Evolutionary conservation across 2,113 vertebrate species (phyloP).

Genomic region (Neopipo cinnamomea): DNA sequence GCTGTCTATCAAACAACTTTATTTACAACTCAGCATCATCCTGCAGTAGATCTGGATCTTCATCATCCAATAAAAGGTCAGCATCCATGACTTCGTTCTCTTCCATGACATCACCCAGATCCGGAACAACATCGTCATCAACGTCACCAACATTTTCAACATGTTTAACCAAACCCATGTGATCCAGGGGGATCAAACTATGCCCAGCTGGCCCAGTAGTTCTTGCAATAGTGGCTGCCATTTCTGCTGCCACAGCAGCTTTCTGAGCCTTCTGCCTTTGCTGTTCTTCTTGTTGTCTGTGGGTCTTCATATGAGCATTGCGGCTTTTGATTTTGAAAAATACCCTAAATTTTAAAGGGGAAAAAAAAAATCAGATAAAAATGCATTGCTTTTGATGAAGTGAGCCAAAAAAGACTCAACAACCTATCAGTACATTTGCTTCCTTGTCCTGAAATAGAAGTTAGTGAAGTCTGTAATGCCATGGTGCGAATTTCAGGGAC

Average conservation of each 20-base stretch:
- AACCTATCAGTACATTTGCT: conserved; percentile 48
- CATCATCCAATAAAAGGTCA: conserved; percentile 76
- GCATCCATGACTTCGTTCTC: conserved; percentile 76
- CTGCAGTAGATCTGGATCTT: conserved; percentile 76
- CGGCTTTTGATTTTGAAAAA: conserved; percentile 92
- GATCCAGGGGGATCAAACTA: conserved; percentile 77
- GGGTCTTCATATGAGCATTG: conserved; percentile 91
- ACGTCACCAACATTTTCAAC: conserved; percentile 74
- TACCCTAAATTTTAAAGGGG: conserved; percentile 70
- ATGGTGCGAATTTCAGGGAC: conserved; percentile 40
- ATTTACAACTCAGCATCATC: conserved; percentile 79
- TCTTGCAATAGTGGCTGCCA: conserved; percentile 78
- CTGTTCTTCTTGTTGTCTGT: conserved; percentile 85
- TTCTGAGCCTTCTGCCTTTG: conserved; percentile 82
- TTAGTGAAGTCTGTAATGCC: conserved; percentile 24
- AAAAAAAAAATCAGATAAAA: conserved; percentile 14
- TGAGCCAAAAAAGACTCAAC: conserved; percentile 51
- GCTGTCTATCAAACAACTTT: conserved; percentile 22
- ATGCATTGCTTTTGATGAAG: conserved; percentile 30
- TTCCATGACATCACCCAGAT: conserved; percentile 77
- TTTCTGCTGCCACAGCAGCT: conserved; percentile 76
- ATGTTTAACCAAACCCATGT: conserved; percentile 77
- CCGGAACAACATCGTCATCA: conserved; percentile 74
- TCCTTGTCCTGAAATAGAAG: conserved; percentile 48
- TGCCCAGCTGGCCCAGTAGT: conserved; percentile 70